phyloP scores from a whole-genome alignment of 2,797 vertebrate genomes.

The Tokudaia muenninki region DNA sequence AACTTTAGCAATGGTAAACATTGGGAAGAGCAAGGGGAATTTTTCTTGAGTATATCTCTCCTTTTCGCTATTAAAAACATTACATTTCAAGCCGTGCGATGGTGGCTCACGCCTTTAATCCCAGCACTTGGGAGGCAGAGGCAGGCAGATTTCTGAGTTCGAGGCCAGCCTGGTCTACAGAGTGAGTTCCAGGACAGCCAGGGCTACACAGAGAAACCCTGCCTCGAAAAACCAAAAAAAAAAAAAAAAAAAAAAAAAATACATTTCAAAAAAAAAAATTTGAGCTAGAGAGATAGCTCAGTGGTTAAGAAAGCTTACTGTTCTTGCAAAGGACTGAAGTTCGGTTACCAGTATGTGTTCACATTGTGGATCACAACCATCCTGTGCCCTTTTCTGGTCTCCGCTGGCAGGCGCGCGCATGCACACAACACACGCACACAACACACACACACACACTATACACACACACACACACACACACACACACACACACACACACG shows the following conservation, averaged over 20 bases:
- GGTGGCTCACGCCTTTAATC: no score
- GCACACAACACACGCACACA: accelerated
- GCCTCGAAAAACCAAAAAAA: no score
- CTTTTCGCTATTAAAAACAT: neutral
- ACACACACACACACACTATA: neutral
- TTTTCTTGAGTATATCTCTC: neutral
- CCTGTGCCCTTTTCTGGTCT: neutral
- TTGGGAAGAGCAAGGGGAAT: neutral
- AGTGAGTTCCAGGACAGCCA: no score
- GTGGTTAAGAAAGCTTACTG: neutral
- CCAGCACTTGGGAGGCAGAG: no score
- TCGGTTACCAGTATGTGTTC: neutral
- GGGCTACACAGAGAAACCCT: no score
- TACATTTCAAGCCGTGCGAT: neutral
- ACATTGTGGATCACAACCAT: neutral
- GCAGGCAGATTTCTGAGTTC: no score
- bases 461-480: no score
- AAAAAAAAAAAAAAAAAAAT: no score
- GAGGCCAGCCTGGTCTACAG: no score
- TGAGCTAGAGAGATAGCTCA: no score
- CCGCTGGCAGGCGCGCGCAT: no score
- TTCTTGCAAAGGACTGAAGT: neutral
- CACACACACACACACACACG: neutral
- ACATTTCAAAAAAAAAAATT: no score
- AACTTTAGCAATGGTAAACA: neutral